Evolutionary conservation across 2,888 invertebrate genomes (phyloP), one percentile per base, ranked within the genome.

Genomic region (Pandemis corylana): DNA sequence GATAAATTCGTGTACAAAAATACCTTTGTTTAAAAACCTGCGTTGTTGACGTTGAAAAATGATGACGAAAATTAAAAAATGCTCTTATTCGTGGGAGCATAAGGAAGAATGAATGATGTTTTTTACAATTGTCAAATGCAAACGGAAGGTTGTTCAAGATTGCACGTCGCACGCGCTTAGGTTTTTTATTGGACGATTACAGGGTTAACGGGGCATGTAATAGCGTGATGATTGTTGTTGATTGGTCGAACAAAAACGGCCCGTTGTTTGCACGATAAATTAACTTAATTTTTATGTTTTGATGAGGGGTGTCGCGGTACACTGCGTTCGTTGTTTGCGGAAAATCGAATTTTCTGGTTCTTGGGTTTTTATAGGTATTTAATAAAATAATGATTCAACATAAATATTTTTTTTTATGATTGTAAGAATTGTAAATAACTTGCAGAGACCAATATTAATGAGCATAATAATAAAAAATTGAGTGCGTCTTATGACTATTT

Each of bases 121-220:
- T 44, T 67, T 49, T 61, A 5, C 36, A 41, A 42, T 9, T 5
- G 15, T 42, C n/a, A 56, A 9, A 15, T 7, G 74, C 42, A 75
- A 71, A 62, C 2, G 20, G 62, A 71, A 44, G 7, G n/a, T 71
- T 15, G 82, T 28, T 79, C 79, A 77, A 81, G 84, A 83, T 83
- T 81, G 82, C 83, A 81, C 80, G 81, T 79, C 71, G 77, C 84
- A 84, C 83, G 79, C 83, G 83, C 80, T 83, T 79, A 81, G 77
- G 84, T 87, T 89, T 91, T 90, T 89, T 86, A 85, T 81, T 77
- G 77, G 80, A 82, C 86, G 84, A 88, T 89, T 88, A 85, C 82
- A 85, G 86, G 87, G 90, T 88, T 90, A 90, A 87, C 86, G 83
- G 86, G 80, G 84, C 90, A 85, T 91, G 89, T 89, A 89, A 91